phyloP scores from a whole-genome alignment of 2,113 vertebrate genomes.

The Pygoscelis adeliae region DNA sequence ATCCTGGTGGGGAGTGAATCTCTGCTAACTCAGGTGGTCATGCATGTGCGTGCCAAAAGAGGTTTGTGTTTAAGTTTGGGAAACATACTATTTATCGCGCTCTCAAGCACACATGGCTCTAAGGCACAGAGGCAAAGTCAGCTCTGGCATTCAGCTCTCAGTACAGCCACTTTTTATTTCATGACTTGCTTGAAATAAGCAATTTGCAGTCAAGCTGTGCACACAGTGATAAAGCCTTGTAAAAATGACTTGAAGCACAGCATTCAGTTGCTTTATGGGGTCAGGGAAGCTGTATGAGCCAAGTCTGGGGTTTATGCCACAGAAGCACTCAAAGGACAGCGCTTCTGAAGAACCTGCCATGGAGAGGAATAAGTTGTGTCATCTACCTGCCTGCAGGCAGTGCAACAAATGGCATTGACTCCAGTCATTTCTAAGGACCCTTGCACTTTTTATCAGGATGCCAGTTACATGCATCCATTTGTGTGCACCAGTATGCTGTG shows the following conservation, averaged over 20 bases:
- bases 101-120: background rate
- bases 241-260: background rate
- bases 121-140: background rate
- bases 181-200: background rate
- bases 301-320: background rate
- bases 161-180: background rate
- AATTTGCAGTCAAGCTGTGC: background rate
- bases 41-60: background rate
- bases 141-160: background rate
- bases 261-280: background rate
- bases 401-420: background rate
- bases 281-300: background rate
- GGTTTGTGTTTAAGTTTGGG: background rate
- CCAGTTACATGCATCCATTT: background rate
- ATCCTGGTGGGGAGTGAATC: background rate
- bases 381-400: background rate
- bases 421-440: background rate
- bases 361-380: background rate
- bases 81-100: fast-evolving
- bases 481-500: background rate
- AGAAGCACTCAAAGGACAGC: background rate
- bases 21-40: background rate
- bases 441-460: background rate
- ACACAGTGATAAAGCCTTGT: background rate
- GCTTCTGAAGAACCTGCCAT: background rate